Evolutionary conservation across 2,888 invertebrate species (phyloP), one percentile per base, ranked within the genome.

Genomic region (Idaea aversata): DNA sequence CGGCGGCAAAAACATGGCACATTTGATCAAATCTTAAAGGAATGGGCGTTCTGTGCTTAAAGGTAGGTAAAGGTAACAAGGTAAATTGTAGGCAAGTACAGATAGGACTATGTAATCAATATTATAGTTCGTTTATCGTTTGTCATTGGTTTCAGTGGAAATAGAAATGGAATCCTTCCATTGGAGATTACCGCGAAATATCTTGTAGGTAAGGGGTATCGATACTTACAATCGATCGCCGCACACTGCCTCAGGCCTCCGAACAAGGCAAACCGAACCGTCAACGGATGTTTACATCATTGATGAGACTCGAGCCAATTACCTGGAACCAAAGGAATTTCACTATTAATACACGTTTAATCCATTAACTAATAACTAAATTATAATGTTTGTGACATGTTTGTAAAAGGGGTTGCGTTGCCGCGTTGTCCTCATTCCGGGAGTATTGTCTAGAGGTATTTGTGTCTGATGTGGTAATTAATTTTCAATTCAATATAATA

Each of bases 261-360:
- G 25, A 25, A 25, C 25, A 7, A 47, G 47, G 47, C 47, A 47
- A 47, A 10, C 47, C 7, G 47, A 47, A 13, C 47, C 47, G 10
- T 7, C 47, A 10, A 13, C 47, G 47, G 47, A 13, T 47, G 47
- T 47, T 47, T 47, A 47, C 47, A 47, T 47, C 47, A 13, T 47
- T 47, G 47, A 47, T 47, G 47, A 47, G 47, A 4, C 47, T 47
- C 47, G 13, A 47, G 47, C 7, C 47, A 47, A 10, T 47, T 47
- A 47, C 47, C 47, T 47, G 47, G 13, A 47, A 47, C 47, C 47
- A 47, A 47, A 47, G 13, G 47, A 47, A 47, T 47, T 47, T 47
- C 47, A 47, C 47, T 47, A 47, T 47, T 47, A 47, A 47, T 47
- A 47, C 47, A 47, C 47, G 47, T 47, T 47, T 47, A 47, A 47